Evolutionary conservation across 2,888 invertebrate genomes (phyloP).

Genomic region (Agriopis aurantiaria): DNA sequence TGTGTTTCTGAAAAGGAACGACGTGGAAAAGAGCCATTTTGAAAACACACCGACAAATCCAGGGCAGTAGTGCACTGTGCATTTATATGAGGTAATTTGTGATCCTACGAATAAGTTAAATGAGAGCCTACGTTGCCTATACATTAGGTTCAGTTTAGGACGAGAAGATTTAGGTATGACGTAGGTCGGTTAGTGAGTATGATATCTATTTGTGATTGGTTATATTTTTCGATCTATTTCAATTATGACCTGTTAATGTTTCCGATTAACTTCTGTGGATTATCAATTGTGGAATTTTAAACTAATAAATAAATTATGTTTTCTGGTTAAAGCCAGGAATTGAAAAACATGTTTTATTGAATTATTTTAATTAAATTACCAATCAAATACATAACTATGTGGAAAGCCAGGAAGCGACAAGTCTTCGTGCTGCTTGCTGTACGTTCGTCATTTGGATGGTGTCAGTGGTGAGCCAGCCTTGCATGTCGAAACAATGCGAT

Average conservation of each 20-base stretch:
- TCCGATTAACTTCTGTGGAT: conserved; percentile 79
- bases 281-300: conserved; percentile 82
- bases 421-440: conserved; percentile 67
- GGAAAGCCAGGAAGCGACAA: conserved; percentile 72
- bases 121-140: conserved; percentile 72
- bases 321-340: conserved; percentile 68
- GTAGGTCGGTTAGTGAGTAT: conserved; percentile 76
- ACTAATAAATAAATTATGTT: conserved; percentile 81
- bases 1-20: conserved; percentile 94
- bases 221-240: conserved; percentile 79
- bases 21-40: conserved; percentile 95
- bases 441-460: conserved; percentile 74
- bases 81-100: conserved; percentile 70
- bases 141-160: conserved; percentile 56
- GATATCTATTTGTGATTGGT: conserved; percentile 67
- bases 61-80: conserved; percentile 79
- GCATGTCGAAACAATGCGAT: conserved; percentile 81
- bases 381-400: neutral
- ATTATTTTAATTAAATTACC: conserved; percentile 15
- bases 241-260: conserved; percentile 74
- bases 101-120: conserved; percentile 71
- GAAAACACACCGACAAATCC: conserved; percentile 92
- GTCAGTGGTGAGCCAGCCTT: conserved; percentile 65
- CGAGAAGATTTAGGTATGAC: conserved; percentile 62
- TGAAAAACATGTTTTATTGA: conserved; percentile 45